Conservation (phyloP, 2,888 invertebrate genomes). For the Apotomis betuletana region DNA sequence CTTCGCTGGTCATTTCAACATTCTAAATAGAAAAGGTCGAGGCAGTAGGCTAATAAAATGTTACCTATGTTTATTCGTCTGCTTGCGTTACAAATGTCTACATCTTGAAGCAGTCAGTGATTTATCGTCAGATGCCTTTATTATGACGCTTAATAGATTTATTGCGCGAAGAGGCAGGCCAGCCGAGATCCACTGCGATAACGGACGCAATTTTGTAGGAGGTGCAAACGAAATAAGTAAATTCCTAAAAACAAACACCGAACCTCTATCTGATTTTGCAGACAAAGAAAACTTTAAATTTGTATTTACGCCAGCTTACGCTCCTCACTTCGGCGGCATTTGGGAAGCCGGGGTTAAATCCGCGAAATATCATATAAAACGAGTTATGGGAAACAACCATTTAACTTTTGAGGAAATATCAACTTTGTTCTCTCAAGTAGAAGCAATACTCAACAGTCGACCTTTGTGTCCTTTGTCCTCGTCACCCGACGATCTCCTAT, state of each 20-base stretch:
- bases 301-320: conserved; percentile 1
- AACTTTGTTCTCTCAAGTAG: no score
- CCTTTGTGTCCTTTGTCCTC: no score
- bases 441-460: no score
- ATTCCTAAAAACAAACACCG: conserved; percentile 43
- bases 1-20: no score
- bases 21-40: no score
- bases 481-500: no score
- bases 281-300: conserved; percentile 42
- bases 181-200: conserved; percentile 50
- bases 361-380: no score
- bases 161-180: conserved; percentile 45
- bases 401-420: no score
- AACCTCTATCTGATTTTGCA: conserved; percentile 45
- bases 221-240: conserved; percentile 46
- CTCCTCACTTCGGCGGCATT: background rate
- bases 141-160: no score
- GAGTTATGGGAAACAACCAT: no score
- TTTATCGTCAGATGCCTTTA: conserved; percentile 47
- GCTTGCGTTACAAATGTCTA: conserved; percentile 3
- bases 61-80: conserved; percentile 17
- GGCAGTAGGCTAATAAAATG: conserved; percentile 39
- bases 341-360: no score
- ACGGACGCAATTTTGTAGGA: conserved; percentile 50
- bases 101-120: conserved; percentile 43